A percentile compares a stretch with the other conserved stretches of the same genome.
Conservation (phyloP, 1,140 invertebrate genomes). For the Eciton burchellii region DNA sequence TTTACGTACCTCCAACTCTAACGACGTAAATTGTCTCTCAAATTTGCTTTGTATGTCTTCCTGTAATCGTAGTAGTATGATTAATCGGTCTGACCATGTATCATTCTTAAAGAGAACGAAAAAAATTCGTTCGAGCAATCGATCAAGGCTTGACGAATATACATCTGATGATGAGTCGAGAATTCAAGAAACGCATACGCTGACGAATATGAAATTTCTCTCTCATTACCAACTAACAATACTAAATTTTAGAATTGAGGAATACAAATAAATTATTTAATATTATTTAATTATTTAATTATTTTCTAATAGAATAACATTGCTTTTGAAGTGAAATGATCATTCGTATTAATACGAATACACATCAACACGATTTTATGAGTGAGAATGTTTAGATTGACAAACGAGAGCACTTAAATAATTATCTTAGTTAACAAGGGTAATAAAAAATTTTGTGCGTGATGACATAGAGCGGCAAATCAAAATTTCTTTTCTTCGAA, state of each 20-base stretch:
- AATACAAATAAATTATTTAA: no score
- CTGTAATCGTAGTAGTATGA: conserved; percentile 72
- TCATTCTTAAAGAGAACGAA: conserved; percentile 22
- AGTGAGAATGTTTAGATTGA: no score
- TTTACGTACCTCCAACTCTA: conserved; percentile 91
- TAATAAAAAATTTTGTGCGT: conserved; percentile 11
- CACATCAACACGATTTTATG: no score
- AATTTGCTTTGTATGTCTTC: conserved; percentile 86
- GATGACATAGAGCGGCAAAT: conserved; percentile 1
- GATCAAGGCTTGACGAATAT: conserved; percentile 37
- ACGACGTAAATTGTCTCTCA: conserved; percentile 88
- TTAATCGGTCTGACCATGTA: background rate
- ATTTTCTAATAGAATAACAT: background rate
- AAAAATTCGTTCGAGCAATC: conserved; percentile 22
- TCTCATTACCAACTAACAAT: no score
- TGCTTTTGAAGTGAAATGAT: no score
- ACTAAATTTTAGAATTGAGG: background rate
- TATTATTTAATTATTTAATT: background rate
- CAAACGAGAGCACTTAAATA: no score
- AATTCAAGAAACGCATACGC: conserved; percentile 10
- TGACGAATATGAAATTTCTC: no score
- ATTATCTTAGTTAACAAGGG: background rate
- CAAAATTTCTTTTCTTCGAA: conserved; percentile 6
- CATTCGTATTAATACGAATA: no score
- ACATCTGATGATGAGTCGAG: conserved; percentile 15